phyloP scores from a whole-genome alignment of 2,113 vertebrate species.

The Silurus meridionalis region DNA sequence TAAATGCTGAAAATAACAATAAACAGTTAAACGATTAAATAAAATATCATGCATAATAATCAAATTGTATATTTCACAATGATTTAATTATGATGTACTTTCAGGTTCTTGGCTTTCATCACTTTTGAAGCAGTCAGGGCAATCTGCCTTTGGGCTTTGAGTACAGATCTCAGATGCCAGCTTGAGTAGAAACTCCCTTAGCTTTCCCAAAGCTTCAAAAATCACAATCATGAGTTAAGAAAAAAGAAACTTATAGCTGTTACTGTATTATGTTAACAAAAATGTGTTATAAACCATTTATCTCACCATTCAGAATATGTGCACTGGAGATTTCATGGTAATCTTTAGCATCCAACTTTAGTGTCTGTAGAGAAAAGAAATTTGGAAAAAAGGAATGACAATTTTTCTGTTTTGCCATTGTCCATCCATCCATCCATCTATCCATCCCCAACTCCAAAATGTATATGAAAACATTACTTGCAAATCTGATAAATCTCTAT shows the following conservation, averaged over 20 bases:
- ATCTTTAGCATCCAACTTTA: slow-evolving; percentile 20
- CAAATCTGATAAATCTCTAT: too few species aligned
- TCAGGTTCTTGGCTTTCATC: neutral
- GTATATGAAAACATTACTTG: too few species aligned
- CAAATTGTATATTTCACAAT: neutral
- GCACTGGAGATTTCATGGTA: slow-evolving; percentile 14
- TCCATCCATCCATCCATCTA: too few species aligned
- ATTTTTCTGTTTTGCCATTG: too few species aligned
- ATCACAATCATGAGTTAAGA: neutral
- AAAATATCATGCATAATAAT: too few species aligned
- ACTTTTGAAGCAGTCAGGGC: neutral
- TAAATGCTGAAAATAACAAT: slow-evolving; percentile 1
- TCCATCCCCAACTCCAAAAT: too few species aligned
- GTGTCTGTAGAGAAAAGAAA: neutral
- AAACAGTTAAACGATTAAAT: neutral
- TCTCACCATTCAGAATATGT: slow-evolving; percentile 10
- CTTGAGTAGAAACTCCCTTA: neutral
- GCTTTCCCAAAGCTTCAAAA: slow-evolving; percentile 29
- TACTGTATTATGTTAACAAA: neutral
- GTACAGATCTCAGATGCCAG: slow-evolving; percentile 17
- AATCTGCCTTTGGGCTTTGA: neutral
- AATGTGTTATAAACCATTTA: neutral
- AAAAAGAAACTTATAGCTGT: neutral
- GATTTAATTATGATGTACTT: neutral
- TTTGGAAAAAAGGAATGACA: neutral